Conservation (phyloP, 2,113 vertebrate genomes). For the Paracanthobrama guichenoti region DNA sequence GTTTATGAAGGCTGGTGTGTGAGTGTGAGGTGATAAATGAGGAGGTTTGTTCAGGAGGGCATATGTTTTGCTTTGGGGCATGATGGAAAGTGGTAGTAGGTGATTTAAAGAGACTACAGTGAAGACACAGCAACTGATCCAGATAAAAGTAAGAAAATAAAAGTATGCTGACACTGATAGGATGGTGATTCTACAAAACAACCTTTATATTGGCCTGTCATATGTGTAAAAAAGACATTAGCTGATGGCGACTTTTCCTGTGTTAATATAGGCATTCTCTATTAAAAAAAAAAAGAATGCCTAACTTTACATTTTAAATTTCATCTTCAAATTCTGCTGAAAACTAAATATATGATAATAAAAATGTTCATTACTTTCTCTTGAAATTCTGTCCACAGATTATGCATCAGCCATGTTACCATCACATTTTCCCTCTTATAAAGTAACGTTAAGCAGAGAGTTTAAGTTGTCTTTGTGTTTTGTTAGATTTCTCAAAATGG, state of each 20-base stretch:
- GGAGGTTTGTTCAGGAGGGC: not conserved
- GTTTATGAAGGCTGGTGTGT: conserved; percentile 20
- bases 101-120: not conserved
- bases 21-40: conserved; percentile 1
- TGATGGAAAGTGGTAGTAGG: not conserved
- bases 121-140: not conserved
- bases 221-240: not conserved
- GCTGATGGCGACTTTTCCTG: not conserved
- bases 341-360: not conserved
- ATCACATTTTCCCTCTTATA: too few species aligned
- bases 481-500: too few species aligned
- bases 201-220: not conserved
- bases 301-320: too few species aligned
- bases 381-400: not conserved
- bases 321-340: too few species aligned
- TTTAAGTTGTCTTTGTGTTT: too few species aligned
- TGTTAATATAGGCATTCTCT: not conserved
- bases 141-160: not conserved
- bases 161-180: not conserved
- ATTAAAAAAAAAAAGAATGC: not conserved
- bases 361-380: not conserved
- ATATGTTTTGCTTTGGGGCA: not conserved
- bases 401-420: too few species aligned
- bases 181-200: not conserved
- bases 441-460: too few species aligned